Evolutionary conservation across 1,140 invertebrate species (phyloP), one percentile per base, ranked within the genome.

Genomic region (Drosophila nigrodunni): DNA sequence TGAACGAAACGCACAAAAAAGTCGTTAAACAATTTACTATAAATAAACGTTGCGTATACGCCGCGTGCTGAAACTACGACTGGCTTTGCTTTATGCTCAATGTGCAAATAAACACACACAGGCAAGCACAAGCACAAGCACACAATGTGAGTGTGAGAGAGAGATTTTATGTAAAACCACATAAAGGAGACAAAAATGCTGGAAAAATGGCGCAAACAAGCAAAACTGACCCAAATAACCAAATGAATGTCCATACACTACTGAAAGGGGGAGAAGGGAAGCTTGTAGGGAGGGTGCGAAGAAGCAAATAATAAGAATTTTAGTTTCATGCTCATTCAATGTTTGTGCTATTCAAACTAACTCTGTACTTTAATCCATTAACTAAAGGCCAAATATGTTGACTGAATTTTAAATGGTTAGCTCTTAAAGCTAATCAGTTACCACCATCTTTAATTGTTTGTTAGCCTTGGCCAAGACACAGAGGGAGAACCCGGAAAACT

Each of bases 1-100:
- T 47, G 44, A 62, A 52, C 35, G 47, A 39, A 60, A 18, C 52
- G 9, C 39, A 21, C 39, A 57, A n/a, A 13, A 43, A 64, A 65
- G 86, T 89, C 78, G 74, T 88, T 89, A 89, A 88, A 78, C 81
- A 89, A 89, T 88, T 88, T 88, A 71, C 85, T 88, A 88, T 81
- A 88, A 89, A 88, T 88, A 88, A 80, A 88, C 47, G 30, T 89
- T 88, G 86, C 85, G 85, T 80, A 88, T 80, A 74, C 85, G 81
- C 67, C 59, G 75, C 75, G 43, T 86, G 62, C 59, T 30, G 52
- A 4, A 30, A 30, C 25, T 0, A 5, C 21, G 47, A 44, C 68
- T 74, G 58, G 67, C 52, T 46, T 67, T 72, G 74, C 72, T 30
- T 76, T 76, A 76, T 76, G 74, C 69, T 72, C 25, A 30, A 61